A percentile compares a stretch with the other conserved stretches of the same genome.
These are phyloP conservation scores for Phyllostomus discolor DNA, from an alignment of 2,113 vertebrate species.

Conservation along the genomic window DNA sequence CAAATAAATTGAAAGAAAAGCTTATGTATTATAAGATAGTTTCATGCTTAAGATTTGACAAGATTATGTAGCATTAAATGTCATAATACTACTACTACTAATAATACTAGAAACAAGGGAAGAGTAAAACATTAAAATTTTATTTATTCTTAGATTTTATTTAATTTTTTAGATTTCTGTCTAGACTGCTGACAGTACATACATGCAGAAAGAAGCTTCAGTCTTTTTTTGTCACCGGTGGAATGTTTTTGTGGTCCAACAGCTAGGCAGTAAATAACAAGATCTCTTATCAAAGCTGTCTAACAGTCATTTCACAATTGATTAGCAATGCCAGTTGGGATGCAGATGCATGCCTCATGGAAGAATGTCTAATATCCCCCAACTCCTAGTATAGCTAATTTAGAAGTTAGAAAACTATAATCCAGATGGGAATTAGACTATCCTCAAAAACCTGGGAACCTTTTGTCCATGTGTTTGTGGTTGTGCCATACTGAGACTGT, in stretches of 20 bases:
- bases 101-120: background rate
- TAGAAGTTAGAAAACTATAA: background rate
- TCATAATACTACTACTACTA: background rate
- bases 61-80: background rate
- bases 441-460: conserved; percentile 22
- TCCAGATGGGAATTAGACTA: background rate
- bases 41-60: background rate
- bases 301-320: conserved; percentile 12
- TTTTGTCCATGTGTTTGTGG: background rate
- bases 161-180: background rate
- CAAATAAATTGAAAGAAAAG: conserved; percentile 18
- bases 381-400: background rate
- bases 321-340: background rate
- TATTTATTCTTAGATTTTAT: background rate
- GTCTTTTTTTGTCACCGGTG: background rate
- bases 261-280: conserved; percentile 1
- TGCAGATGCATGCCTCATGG: background rate
- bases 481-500: background rate
- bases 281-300: conserved; percentile 6
- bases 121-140: background rate
- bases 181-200: background rate
- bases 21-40: background rate
- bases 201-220: background rate
- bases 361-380: background rate
- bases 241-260: background rate